Conservation (phyloP, 2,888 invertebrate genomes). For the Drosophila percnosoma region DNA sequence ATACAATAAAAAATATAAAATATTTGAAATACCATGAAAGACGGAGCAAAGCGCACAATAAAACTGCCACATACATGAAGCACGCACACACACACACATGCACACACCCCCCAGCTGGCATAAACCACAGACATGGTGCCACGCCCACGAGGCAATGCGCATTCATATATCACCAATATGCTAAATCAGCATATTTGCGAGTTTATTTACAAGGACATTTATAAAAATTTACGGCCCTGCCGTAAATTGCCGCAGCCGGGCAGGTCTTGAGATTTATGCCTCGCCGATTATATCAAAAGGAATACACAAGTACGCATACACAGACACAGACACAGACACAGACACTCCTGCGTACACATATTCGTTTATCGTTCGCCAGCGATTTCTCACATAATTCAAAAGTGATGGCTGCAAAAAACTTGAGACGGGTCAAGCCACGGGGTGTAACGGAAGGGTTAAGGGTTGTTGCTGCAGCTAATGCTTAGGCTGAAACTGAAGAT, state of each 20-base stretch:
- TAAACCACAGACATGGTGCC: slow-evolving; percentile 71
- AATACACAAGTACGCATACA: neutral
- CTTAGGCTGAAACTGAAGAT: slow-evolving; percentile 30
- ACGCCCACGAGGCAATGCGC: slow-evolving; percentile 65
- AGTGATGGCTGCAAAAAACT: slow-evolving; percentile 40
- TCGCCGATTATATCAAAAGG: slow-evolving; percentile 70
- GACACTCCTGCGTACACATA: neutral
- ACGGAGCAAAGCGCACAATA: slow-evolving; percentile 56
- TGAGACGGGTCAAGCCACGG: slow-evolving; percentile 50
- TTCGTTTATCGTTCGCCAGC: slow-evolving; percentile 47
- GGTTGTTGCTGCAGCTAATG: slow-evolving; percentile 3
- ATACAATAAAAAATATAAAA: slow-evolving; percentile 53
- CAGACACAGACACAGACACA: neutral
- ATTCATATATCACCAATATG: slow-evolving; percentile 76
- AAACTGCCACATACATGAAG: slow-evolving; percentile 68
- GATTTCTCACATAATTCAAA: slow-evolving; percentile 73
- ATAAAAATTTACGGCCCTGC: slow-evolving; percentile 77
- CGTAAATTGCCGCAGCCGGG: slow-evolving; percentile 80
- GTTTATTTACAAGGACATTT: slow-evolving; percentile 81
- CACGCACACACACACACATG: slow-evolving; percentile 21
- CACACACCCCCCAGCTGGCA: slow-evolving; percentile 32
- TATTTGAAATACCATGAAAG: slow-evolving; percentile 36
- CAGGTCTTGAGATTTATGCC: slow-evolving; percentile 79
- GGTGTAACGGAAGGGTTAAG: slow-evolving; percentile 5
- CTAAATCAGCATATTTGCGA: slow-evolving; percentile 80